A percentile compares a stretch with the other conserved stretches of the same genome.
phyloP scores from a whole-genome alignment of 2,888 invertebrate species.

The Megaustenia siamemsis region DNA sequence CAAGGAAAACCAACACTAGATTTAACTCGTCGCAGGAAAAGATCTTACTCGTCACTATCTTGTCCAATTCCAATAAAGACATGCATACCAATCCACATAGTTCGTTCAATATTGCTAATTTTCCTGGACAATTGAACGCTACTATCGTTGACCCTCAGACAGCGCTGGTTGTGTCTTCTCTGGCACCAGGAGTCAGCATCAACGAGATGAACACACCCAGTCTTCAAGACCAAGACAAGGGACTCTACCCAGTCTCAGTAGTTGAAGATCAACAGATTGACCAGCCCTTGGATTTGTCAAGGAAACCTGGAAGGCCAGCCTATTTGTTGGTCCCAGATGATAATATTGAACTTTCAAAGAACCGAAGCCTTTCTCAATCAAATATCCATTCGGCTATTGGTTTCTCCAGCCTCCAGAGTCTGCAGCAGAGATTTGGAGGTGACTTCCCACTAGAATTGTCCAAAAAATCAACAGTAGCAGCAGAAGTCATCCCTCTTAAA shows the following conservation, averaged over 20 bases:
- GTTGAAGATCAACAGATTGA: not conserved
- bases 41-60: too few relatives aligned
- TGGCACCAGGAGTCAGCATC: conserved; percentile 33
- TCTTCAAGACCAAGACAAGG: not conserved
- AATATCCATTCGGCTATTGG: conserved; percentile 7
- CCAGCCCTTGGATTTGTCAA: conserved; percentile 49
- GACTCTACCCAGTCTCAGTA: not conserved
- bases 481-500: conserved; percentile 57
- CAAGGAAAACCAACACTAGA: too few relatives aligned
- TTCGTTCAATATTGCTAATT: too few relatives aligned
- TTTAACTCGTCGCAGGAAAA: too few relatives aligned
- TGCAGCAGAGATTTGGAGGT: conserved; percentile 75
- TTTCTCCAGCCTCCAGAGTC: conserved; percentile 73
- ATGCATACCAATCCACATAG: too few relatives aligned
- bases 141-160: conserved; percentile 17
- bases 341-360: not conserved
- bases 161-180: conserved; percentile 34
- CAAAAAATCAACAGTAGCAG: conserved; percentile 48
- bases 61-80: too few relatives aligned
- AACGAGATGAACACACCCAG: conserved; percentile 8
- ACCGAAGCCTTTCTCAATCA: not conserved
- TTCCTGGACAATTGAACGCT: too few relatives aligned
- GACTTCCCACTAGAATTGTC: conserved; percentile 66
- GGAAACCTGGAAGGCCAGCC: not conserved
- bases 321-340: not conserved